Percentiles rank a stretch among this genome's conserved stretches.
phyloP scores from a whole-genome alignment of 2,113 vertebrate species.

The Dolichallabes microphthalmus region DNA sequence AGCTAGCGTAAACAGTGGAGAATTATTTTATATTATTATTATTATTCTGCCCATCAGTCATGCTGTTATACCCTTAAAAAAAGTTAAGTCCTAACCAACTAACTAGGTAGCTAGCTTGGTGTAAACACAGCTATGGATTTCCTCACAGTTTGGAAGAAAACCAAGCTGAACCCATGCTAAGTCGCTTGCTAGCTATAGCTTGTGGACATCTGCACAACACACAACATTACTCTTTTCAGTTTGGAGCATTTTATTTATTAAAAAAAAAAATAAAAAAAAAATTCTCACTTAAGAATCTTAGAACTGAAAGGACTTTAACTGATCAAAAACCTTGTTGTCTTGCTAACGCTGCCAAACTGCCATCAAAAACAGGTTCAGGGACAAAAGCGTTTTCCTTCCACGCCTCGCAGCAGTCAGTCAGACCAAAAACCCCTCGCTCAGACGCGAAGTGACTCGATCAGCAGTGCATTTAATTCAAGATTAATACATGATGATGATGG shows the following conservation, averaged over 20 bases:
- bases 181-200: background rate
- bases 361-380: slow-evolving; percentile 70
- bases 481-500: background rate
- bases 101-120: background rate
- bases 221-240: background rate
- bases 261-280: background rate
- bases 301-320: slow-evolving; percentile 42
- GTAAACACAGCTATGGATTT: background rate
- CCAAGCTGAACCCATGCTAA: background rate
- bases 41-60: background rate
- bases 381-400: slow-evolving; percentile 51
- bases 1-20: background rate
- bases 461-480: slow-evolving; percentile 4
- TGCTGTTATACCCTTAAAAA: background rate
- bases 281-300: slow-evolving; percentile 11
- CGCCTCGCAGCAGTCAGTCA: background rate
- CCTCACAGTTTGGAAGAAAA: background rate
- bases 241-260: background rate
- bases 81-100: background rate
- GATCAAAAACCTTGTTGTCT: slow-evolving; percentile 73
- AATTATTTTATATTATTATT: background rate
- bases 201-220: background rate
- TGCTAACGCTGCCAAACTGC: slow-evolving; percentile 72
- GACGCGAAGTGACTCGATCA: slow-evolving; percentile 45
- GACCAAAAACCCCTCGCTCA: slow-evolving; percentile 39